These are phyloP conservation scores for Homarus americanus DNA, from an alignment of 1,140 invertebrate genomes.

Conservation along the genomic window DNA sequence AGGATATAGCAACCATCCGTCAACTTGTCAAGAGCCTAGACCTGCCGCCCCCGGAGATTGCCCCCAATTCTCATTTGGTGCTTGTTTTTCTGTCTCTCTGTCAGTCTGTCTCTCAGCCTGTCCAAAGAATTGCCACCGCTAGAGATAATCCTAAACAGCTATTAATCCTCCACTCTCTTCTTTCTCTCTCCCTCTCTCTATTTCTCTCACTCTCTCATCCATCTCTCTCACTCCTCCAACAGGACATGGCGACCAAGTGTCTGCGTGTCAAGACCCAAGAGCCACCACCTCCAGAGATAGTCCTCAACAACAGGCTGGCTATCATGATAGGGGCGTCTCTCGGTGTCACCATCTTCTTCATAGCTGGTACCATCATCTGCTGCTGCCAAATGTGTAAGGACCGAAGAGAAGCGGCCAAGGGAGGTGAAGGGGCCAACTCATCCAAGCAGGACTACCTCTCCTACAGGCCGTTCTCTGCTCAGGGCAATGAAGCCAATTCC, in stretches of 20 bases:
- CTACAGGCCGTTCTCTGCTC: constrained; percentile 81
- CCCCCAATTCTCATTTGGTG: too few species aligned
- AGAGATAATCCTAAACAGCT: too few species aligned
- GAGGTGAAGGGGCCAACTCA: constrained; percentile 79
- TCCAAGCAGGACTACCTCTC: constrained; percentile 85
- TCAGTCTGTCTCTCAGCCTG: neutral
- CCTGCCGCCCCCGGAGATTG: too few species aligned
- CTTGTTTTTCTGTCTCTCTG: neutral
- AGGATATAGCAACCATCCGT: too few species aligned
- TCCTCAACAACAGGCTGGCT: constrained; percentile 82
- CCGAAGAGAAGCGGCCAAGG: constrained; percentile 86
- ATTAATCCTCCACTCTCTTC: neutral
- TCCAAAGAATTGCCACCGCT: too few species aligned
- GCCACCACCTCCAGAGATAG: constrained; percentile 56
- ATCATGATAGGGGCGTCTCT: constrained; percentile 91
- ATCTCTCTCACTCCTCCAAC: constrained; percentile 55
- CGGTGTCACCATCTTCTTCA: constrained; percentile 88
- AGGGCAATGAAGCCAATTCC: constrained; percentile 76
- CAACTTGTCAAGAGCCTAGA: too few species aligned
- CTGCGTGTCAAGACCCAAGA: constrained; percentile 67
- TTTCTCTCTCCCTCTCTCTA: neutral
- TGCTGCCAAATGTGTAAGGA: constrained; percentile 92
- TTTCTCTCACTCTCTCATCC: neutral
- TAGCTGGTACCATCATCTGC: constrained; percentile 88
- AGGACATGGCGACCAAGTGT: constrained; percentile 75